Base-by-base conservation (phyloP, 2,113 vertebrate species). In the Phaethornis superciliosus region DNA sequence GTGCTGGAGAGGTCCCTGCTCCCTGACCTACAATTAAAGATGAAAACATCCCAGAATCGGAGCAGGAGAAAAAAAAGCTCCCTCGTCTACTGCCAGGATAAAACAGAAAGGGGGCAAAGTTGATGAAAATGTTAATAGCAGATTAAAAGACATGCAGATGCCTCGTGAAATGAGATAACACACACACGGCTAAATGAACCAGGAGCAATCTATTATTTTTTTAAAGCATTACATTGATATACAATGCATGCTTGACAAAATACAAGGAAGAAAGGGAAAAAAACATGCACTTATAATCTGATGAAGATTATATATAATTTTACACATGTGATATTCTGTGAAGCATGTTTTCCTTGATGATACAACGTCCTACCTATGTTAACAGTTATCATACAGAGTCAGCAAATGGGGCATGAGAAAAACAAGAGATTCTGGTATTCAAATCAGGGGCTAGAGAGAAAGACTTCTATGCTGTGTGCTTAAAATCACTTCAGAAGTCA, bases 11-110 rank as follows among this genome's bases (percentile, higher is more conserved):
- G 91, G 84, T 80, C 90, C 59, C 86, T 24, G 70, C 67, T 88
- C 92, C 18, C 14, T 89, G 84, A 90, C 88, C 95, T 58, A 81
- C 81, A 90, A 95, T 97, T 90, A 94, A 94, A 94, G 94, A 90
- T 95, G 90, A 92, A 94, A 91, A 86, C 18, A 46, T 27, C 85
- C 83, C 35, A 35, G 84, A 80, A 87, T 3, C 40, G 86, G 90
- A 92, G 71, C 67, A 28, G 59, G 47, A 92, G 81, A 94, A 90
- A 87, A 87, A 71, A 74, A 96, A 64, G 28, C 78, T 88, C 91
- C 69, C 93, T 94, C 2, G 10, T 51, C 81, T 89, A 77, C 81
- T 11, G n/a, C 71, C 69, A 35, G 47, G 56, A 67, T 68, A 40
- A 88, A 79, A 91, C 32, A 23, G 59, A 22, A 23, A 33, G 14